Evolutionary conservation across 2,113 vertebrate genomes (phyloP), one percentile per base, ranked within the genome.

Genomic region (Fregetta grallaria): DNA sequence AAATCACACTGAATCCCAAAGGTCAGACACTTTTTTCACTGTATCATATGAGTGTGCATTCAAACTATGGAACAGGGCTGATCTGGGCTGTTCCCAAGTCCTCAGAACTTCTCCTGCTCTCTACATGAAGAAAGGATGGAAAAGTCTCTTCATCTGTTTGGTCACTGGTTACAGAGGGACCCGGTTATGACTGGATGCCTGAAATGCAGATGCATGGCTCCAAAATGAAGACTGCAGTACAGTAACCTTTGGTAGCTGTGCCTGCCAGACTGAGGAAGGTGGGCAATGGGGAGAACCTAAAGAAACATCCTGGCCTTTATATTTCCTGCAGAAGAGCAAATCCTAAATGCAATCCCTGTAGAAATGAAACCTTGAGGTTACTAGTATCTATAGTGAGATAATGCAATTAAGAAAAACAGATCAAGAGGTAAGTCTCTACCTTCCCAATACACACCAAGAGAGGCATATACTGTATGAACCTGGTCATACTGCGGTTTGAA

Each of bases 1-100:
- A 88, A 72, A 36, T 45, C 44, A 38, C 36, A 34, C 8, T 27
- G 34, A 74, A 83, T 89, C 13, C 36, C 23, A 61, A 40, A 82
- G 30, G 10, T 11, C 23, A 71, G 80, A 29, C 1, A 3, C 11
- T 53, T n/a, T 77, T 65, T 75, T 58, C 42, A 26, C 18, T 38
- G 5, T 53, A 25, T 67, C 18, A 3, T 50, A 6, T 27, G 8
- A 56, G 4, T 19, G 10, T 2, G 1, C 3, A 32, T 73, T 62
- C 3, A 6, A 86, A 73, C 11, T n/a, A n/a, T 12, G 29, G 25
- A 52, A 40, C 4, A 59, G 8, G 30, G 8, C 49, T 52, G 29
- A 18, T 9, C 8, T 85, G 16, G 8, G 19, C 27, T 89, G 5
- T 34, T 61, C 34, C 16, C 29, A 67, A 5, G 13, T 70, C 30